Evolutionary conservation across 2,113 vertebrate genomes (phyloP).

Genomic region (Myotis davidii): DNA sequence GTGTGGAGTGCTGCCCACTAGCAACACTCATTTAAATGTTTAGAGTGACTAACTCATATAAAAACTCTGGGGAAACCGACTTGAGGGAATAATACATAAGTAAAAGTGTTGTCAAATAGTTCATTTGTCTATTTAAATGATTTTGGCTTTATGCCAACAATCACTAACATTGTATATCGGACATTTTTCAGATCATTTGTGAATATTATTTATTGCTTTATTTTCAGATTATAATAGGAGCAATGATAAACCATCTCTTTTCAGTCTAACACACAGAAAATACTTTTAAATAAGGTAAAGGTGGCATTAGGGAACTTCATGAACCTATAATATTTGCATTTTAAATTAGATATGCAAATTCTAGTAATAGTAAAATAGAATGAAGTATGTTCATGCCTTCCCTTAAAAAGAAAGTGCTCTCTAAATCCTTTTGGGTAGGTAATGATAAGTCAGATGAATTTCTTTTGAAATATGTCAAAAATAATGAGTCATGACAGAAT

Average conservation of each 20-base stretch:
- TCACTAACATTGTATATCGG: constrained; percentile 42
- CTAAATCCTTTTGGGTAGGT: constrained; percentile 55
- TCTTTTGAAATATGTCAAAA: constrained; percentile 72
- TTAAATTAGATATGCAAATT: constrained; percentile 49
- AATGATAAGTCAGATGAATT: constrained; percentile 71
- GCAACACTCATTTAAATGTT: not conserved
- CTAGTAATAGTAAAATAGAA: constrained; percentile 51
- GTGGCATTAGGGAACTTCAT: constrained; percentile 74
- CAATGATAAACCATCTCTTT: constrained; percentile 35
- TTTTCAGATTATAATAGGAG: constrained; percentile 36
- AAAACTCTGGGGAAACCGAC: constrained; percentile 26
- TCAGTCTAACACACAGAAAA: not conserved
- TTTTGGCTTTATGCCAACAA: constrained; percentile 58
- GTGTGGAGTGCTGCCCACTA: not conserved
- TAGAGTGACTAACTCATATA: not conserved
- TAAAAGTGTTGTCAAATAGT: not conserved
- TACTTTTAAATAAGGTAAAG: constrained; percentile 26
- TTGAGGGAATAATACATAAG: not conserved
- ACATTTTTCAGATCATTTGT: constrained; percentile 40
- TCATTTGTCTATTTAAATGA: not conserved
- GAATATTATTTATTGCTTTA: not conserved
- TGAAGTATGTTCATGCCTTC: constrained; percentile 43
- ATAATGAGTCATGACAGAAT: constrained; percentile 78
- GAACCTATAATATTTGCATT: constrained; percentile 23
- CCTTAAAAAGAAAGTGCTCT: constrained; percentile 4